phyloP scores from a whole-genome alignment of 1,140 invertebrate genomes.

The Heliconius nattereri region DNA sequence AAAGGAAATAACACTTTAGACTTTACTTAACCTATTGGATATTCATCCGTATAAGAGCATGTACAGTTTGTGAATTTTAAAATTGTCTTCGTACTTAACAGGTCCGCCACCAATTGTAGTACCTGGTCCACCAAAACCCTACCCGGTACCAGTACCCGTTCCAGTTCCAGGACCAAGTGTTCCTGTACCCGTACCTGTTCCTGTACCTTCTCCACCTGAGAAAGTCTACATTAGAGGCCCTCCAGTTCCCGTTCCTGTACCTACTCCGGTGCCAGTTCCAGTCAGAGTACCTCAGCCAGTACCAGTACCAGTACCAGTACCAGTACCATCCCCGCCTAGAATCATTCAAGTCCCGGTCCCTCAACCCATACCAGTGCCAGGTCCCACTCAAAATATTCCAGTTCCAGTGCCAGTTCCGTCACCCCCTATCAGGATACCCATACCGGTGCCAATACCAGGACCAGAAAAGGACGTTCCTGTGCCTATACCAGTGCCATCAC shows the following conservation, averaged over 20 bases:
- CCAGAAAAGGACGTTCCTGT: conserved; percentile 53
- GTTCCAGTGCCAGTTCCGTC: conserved; percentile 61
- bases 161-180: conserved; percentile 62
- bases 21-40: neutral
- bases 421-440: conserved; percentile 50
- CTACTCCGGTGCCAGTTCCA: conserved; percentile 51
- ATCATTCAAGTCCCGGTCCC: conserved; percentile 52
- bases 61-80: neutral
- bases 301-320: conserved; percentile 46
- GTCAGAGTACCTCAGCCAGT: conserved; percentile 52
- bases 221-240: conserved; percentile 62
- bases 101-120: conserved; percentile 59
- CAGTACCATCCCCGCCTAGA: conserved; percentile 53
- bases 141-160: conserved; percentile 61
- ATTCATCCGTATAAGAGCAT: too few relatives aligned
- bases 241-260: conserved; percentile 50
- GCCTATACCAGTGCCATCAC: conserved; percentile 57
- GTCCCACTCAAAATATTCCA: conserved; percentile 46
- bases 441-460: conserved; percentile 49
- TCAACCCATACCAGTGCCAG: conserved; percentile 48
- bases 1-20: neutral
- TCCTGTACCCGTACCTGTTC: conserved; percentile 60
- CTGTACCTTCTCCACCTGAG: conserved; percentile 61
- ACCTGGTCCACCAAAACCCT: conserved; percentile 61
- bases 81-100: conserved; percentile 31